phyloP scores from a whole-genome alignment of 2,113 vertebrate species.

The Tricholaema leucomelas region DNA sequence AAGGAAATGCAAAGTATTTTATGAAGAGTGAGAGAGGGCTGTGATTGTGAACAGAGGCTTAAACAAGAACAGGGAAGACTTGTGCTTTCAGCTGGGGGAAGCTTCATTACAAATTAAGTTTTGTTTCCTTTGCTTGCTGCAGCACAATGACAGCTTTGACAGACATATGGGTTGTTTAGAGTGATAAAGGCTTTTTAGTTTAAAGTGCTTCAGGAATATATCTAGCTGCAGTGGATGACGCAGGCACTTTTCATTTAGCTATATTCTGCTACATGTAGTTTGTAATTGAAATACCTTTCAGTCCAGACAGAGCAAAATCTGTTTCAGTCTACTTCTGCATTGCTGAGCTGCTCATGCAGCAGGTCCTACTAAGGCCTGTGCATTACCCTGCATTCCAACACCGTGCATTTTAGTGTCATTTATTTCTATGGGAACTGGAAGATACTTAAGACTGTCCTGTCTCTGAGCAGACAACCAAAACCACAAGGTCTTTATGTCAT shows the following conservation, averaged over 20 bases:
- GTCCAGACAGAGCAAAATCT: neutral
- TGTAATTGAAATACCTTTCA: constrained; percentile 25
- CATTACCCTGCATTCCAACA: neutral
- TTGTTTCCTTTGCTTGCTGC: constrained; percentile 65
- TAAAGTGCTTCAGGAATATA: constrained; percentile 57
- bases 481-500: neutral
- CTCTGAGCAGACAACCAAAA: neutral
- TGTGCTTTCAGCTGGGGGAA: constrained; percentile 52
- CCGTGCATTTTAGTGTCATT: neutral
- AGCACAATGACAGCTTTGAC: constrained; percentile 69
- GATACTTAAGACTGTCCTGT: neutral
- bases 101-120: constrained; percentile 71
- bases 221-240: constrained; percentile 47
- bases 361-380: neutral
- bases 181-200: constrained; percentile 60
- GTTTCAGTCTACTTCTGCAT: neutral
- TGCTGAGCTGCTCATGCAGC: neutral
- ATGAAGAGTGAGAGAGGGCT: neutral
- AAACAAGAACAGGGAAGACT: constrained; percentile 31
- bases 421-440: neutral
- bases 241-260: constrained; percentile 62
- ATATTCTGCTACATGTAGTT: constrained; percentile 51
- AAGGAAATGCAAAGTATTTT: constrained; percentile 36
- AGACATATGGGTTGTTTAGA: constrained; percentile 73
- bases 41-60: constrained; percentile 33